Evolutionary conservation across 1,140 invertebrate genomes (phyloP).

Genomic region (Leptestheria dahalacensis): DNA sequence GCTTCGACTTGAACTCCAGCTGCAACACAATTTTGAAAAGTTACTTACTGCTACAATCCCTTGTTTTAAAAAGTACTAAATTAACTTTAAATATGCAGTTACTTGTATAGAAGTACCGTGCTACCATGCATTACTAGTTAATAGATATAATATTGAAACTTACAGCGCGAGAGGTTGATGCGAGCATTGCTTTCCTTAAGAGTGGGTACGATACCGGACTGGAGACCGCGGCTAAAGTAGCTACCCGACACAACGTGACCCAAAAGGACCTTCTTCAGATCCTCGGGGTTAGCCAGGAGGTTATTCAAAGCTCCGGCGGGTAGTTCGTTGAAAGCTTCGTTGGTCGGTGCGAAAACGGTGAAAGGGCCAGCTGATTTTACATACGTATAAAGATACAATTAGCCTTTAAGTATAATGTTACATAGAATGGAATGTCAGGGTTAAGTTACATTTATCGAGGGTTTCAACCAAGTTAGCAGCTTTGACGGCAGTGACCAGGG

Average conservation of each 20-base stretch:
- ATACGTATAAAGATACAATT: constrained; percentile 16
- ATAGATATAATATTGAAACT: no score
- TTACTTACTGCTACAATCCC: no score
- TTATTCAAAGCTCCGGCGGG: constrained; percentile 39
- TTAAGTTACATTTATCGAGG: constrained; percentile 35
- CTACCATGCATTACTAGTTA: no score
- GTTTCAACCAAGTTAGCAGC: constrained; percentile 54
- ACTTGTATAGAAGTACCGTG: no score
- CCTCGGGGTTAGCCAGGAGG: constrained; percentile 40
- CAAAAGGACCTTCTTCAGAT: constrained; percentile 56
- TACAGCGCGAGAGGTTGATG: background rate
- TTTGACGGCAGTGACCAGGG: constrained; percentile 56
- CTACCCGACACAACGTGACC: constrained; percentile 58
- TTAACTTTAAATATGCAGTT: no score
- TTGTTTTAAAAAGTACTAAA: no score
- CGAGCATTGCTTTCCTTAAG: constrained; percentile 4
- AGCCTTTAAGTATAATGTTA: constrained; percentile 29
- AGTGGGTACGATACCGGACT: constrained; percentile 4
- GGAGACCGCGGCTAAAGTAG: constrained; percentile 59
- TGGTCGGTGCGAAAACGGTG: constrained; percentile 69
- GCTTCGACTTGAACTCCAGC: constrained; percentile 1
- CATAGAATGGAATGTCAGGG: constrained; percentile 43
- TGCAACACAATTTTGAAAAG: background rate
- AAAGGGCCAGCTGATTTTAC: constrained; percentile 35
- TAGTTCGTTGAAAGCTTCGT: constrained; percentile 55